phyloP scores from a whole-genome alignment of 2,113 vertebrate genomes.

The Limanda limanda region DNA sequence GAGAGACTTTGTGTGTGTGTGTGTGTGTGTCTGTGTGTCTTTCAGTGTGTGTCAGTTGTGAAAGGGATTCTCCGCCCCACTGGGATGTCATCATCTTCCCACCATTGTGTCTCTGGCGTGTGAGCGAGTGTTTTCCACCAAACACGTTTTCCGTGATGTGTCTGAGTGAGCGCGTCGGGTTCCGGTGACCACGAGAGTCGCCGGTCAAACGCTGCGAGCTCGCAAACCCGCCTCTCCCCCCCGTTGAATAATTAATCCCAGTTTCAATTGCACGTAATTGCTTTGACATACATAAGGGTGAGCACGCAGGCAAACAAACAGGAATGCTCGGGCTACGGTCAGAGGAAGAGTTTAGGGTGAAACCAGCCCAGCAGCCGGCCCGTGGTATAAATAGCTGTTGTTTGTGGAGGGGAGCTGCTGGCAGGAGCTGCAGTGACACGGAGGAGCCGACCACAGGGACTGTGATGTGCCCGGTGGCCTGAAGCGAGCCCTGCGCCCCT shows the following conservation, averaged over 20 bases:
- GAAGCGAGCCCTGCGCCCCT: conserved; percentile 58
- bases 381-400: conserved; percentile 86
- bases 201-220: conserved; percentile 69
- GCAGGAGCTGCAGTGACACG: conserved; percentile 77
- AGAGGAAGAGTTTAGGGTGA: conserved; percentile 83
- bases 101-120: conserved; percentile 51
- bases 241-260: conserved; percentile 79
- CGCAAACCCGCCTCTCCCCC: conserved; percentile 64
- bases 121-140: conserved; percentile 61
- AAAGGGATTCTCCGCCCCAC: conserved; percentile 51
- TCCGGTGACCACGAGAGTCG: conserved; percentile 60
- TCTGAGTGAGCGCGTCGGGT: conserved; percentile 45
- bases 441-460: conserved; percentile 79
- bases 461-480: conserved; percentile 75
- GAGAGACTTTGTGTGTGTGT: conserved; percentile 30
- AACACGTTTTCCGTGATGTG: conserved; percentile 53
- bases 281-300: conserved; percentile 68
- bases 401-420: conserved; percentile 78
- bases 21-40: conserved; percentile 6
- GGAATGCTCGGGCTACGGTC: conserved; percentile 49
- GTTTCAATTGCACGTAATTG: conserved; percentile 76
- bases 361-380: conserved; percentile 85
- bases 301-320: conserved; percentile 46
- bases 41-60: conserved; percentile 6
- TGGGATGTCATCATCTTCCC: conserved; percentile 63